Evolutionary conservation across 35 echinoderm and acorn worm species (phyloP).

Genomic region (Acanthaster planci): DNA sequence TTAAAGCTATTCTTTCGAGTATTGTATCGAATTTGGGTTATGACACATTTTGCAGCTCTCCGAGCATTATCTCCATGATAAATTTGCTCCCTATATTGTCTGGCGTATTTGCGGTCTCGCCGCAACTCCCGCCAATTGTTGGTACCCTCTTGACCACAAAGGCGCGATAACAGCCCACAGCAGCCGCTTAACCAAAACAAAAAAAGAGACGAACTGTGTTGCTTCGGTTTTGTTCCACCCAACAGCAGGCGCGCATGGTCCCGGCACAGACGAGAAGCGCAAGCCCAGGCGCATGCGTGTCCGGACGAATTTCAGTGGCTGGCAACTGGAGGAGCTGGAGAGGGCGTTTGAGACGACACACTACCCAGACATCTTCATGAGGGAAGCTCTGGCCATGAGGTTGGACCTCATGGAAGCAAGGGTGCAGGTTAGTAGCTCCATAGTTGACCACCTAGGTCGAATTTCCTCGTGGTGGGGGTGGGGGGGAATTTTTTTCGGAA

Average conservation of each 20-base stretch:
- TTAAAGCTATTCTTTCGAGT: too few relatives aligned
- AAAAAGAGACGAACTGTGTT: not conserved
- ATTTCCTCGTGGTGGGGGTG: not conserved
- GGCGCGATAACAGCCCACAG: too few relatives aligned
- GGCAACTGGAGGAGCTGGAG: constrained; percentile 96
- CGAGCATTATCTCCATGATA: too few relatives aligned
- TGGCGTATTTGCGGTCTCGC: too few relatives aligned
- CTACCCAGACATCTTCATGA: constrained; percentile 99
- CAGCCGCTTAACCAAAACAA: too few relatives aligned
- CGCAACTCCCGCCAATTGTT: too few relatives aligned
- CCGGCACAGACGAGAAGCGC: constrained; percentile 41
- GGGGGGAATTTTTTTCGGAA: too few relatives aligned
- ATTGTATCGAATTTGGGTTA: too few relatives aligned
- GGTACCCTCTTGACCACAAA: too few relatives aligned
- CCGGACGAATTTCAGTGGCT: constrained; percentile 92
- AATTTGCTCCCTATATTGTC: too few relatives aligned
- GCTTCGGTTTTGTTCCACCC: not conserved
- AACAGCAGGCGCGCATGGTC: not conserved
- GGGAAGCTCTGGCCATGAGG: constrained; percentile 94
- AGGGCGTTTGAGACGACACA: constrained; percentile 87
- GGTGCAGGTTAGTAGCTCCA: constrained; percentile 68
- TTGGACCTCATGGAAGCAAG: constrained; percentile 98
- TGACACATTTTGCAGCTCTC: too few relatives aligned
- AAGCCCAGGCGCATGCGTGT: constrained; percentile 90
- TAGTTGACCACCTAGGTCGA: too few relatives aligned